Conservation (phyloP, 2,888 invertebrate species). For the Sturmia bella region DNA sequence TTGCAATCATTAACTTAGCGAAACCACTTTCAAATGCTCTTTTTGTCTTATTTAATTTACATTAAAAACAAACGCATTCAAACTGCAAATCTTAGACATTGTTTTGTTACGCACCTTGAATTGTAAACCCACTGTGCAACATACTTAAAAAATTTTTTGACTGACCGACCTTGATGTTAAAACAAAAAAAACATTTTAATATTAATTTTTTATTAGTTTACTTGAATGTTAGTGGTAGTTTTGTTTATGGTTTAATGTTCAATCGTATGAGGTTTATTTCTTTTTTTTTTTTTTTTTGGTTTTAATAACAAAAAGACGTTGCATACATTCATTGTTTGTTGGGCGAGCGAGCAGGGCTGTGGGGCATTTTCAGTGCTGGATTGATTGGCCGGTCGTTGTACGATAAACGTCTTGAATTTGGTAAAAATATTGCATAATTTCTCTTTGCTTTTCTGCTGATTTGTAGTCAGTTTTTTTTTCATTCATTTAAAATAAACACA, state of each 20-base stretch:
- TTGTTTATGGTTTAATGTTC: constrained; percentile 39
- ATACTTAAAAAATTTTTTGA: constrained; percentile 50
- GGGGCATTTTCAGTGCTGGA: constrained; percentile 7
- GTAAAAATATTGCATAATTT: constrained; percentile 67
- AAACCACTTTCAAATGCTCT: no score
- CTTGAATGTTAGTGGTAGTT: constrained; percentile 43
- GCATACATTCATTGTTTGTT: no score
- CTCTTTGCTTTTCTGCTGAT: constrained; percentile 23
- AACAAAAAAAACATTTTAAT: constrained; percentile 32
- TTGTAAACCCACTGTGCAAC: constrained; percentile 54
- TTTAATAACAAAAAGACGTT: constrained; percentile 11
- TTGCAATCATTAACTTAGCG: no score
- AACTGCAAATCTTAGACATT: no score
- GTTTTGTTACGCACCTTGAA: no score
- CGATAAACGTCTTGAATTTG: constrained; percentile 63
- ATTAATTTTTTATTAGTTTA: constrained; percentile 50
- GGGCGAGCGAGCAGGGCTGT: not conserved
- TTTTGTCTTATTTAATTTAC: no score
- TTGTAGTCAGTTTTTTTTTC: constrained; percentile 13
- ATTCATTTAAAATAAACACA: constrained; percentile 4
- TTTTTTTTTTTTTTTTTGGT: constrained; percentile 13
- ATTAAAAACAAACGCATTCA: no score
- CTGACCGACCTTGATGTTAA: constrained; percentile 66
- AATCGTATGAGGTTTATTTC: constrained; percentile 32
- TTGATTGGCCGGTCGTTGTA: constrained; percentile 65